phyloP scores from a whole-genome alignment of 1,140 invertebrate species.

The Sesamia nonagrioides region DNA sequence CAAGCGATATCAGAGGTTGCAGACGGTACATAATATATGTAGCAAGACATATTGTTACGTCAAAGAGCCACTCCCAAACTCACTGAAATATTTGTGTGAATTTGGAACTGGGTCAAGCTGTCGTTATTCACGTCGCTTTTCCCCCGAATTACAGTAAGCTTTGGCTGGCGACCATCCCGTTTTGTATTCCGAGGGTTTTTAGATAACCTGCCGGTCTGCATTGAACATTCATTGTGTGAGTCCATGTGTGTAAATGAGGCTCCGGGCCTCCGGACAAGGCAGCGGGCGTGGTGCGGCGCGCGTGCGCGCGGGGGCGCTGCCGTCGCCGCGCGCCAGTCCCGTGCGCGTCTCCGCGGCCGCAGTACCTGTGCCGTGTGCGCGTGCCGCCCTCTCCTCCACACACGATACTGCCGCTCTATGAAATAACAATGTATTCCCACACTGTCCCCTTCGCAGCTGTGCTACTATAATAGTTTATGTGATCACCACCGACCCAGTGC shows the following conservation, averaged over 20 bases:
- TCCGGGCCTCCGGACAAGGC: constrained; percentile 62
- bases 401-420: constrained; percentile 56
- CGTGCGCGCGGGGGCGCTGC: constrained; percentile 75
- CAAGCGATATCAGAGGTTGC: background rate
- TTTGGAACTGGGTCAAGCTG: constrained; percentile 70
- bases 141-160: constrained; percentile 41
- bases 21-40: constrained; percentile 42
- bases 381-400: constrained; percentile 56
- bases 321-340: constrained; percentile 75
- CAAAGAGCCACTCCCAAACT: constrained; percentile 73
- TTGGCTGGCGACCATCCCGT: constrained; percentile 36
- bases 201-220: constrained; percentile 56
- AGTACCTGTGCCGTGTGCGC: constrained; percentile 58
- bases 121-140: constrained; percentile 44
- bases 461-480: constrained; percentile 79
- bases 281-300: constrained; percentile 56
- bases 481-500: constrained; percentile 67
- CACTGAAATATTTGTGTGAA: constrained; percentile 73
- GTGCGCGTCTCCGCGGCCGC: constrained; percentile 67
- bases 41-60: constrained; percentile 54
- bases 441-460: constrained; percentile 59
- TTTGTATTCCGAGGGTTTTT: constrained; percentile 50
- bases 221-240: constrained; percentile 58
- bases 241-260: constrained; percentile 72
- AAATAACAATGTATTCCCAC: constrained; percentile 72